phyloP scores from a whole-genome alignment of 2,888 invertebrate genomes.

The Prenolepis imparis region DNA sequence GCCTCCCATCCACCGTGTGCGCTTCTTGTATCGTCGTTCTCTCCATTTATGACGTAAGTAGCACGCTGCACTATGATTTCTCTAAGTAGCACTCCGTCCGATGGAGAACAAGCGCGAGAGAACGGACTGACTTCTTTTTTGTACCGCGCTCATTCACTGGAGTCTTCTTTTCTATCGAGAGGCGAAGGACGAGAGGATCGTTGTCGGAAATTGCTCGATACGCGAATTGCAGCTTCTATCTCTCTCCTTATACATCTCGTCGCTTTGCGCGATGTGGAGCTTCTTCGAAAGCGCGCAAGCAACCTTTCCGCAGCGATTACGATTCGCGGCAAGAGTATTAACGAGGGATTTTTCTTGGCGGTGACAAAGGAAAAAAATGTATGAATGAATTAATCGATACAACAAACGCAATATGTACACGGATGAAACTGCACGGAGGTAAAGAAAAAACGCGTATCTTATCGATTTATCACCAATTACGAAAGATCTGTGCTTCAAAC shows the following conservation, averaged over 20 bases:
- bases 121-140: constrained; percentile 64
- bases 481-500: constrained; percentile 6
- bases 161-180: constrained; percentile 60
- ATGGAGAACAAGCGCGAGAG: constrained; percentile 75
- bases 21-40: constrained; percentile 75
- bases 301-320: constrained; percentile 41
- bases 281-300: constrained; percentile 57
- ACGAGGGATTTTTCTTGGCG: constrained; percentile 15
- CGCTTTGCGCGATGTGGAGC: constrained; percentile 57
- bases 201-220: constrained; percentile 67
- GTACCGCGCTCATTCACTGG: constrained; percentile 67
- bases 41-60: constrained; percentile 82
- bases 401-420: constrained; percentile 16
- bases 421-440: background rate
- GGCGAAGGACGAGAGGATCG: constrained; percentile 64
- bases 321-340: constrained; percentile 22
- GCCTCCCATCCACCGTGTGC: constrained; percentile 70
- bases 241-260: constrained; percentile 44
- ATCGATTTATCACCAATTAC: constrained; percentile 18
- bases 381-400: constrained; percentile 31
- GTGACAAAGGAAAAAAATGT: constrained; percentile 43
- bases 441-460: background rate
- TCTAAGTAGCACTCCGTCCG: constrained; percentile 84
- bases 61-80: constrained; percentile 82
- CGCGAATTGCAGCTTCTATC: constrained; percentile 56